Evolutionary conservation across 2,888 invertebrate genomes (phyloP).

Genomic region (Drosophila recens): DNA sequence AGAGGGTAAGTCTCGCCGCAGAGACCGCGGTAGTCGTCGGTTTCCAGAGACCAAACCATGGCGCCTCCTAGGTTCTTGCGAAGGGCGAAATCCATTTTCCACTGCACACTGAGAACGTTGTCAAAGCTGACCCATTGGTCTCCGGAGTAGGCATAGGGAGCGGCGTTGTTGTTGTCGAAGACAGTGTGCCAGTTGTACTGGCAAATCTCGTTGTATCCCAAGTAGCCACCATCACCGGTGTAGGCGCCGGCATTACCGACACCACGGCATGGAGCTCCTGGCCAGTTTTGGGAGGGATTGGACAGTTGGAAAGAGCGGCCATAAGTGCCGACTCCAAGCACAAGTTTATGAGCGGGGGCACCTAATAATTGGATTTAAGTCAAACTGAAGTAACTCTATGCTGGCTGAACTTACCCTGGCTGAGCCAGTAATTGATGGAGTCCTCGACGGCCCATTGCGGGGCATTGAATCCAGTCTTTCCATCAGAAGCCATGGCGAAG

Average conservation of each 20-base stretch:
- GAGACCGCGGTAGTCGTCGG: constrained; percentile 95
- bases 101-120: constrained; percentile 91
- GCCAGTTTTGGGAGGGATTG: constrained; percentile 85
- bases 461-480: constrained; percentile 62
- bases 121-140: constrained; percentile 97
- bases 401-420: constrained; percentile 86
- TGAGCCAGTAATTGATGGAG: constrained; percentile 94
- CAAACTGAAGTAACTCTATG: not conserved
- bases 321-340: constrained; percentile 95
- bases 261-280: constrained; percentile 65
- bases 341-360: constrained; percentile 90
- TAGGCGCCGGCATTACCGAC: constrained; percentile 85
- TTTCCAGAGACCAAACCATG: constrained; percentile 90
- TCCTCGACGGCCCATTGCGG: constrained; percentile 89
- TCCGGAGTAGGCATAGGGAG: constrained; percentile 92
- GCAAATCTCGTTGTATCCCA: constrained; percentile 91
- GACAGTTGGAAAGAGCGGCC: constrained; percentile 92
- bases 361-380: constrained; percentile 20
- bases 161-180: constrained; percentile 85
- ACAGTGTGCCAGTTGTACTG: constrained; percentile 83
- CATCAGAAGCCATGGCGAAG: constrained; percentile 68
- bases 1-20: constrained; percentile 89
- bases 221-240: constrained; percentile 87
- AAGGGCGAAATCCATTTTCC: constrained; percentile 93
- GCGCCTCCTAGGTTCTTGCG: constrained; percentile 92